phyloP scores from a whole-genome alignment of 1,140 invertebrate species.

The Homalodisca vitripennis region DNA sequence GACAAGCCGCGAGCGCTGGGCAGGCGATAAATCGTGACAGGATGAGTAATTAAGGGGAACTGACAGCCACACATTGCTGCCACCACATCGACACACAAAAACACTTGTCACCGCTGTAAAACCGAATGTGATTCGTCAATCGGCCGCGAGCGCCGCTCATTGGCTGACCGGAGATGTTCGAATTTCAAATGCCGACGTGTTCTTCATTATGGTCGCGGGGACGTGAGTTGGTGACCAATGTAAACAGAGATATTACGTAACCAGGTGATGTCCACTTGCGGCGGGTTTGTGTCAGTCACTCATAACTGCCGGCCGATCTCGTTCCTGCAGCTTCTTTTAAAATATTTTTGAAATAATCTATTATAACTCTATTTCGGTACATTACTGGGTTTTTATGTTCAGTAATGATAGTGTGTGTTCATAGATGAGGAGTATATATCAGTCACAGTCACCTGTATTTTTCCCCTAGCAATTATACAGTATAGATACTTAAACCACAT shows the following conservation, averaged over 20 bases:
- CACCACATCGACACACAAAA: constrained; percentile 3
- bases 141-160: constrained; percentile 6
- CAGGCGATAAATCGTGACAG: neutral
- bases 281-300: neutral
- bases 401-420: too few species aligned
- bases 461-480: too few species aligned
- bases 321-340: too few species aligned
- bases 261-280: neutral
- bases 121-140: constrained; percentile 10
- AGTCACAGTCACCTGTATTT: too few species aligned
- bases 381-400: too few species aligned
- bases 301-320: neutral
- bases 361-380: too few species aligned
- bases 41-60: constrained; percentile 9
- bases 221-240: constrained; percentile 14
- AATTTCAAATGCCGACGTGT: neutral
- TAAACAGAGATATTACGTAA: constrained; percentile 25
- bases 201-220: neutral
- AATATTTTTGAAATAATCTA: too few species aligned
- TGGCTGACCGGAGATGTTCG: neutral
- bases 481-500: too few species aligned
- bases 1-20: neutral
- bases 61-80: too few species aligned
- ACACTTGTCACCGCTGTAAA: constrained; percentile 21
- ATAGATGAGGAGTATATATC: too few species aligned